phyloP scores from a whole-genome alignment of 64 coral and sea anemone genomes.

The Actinia equina region DNA sequence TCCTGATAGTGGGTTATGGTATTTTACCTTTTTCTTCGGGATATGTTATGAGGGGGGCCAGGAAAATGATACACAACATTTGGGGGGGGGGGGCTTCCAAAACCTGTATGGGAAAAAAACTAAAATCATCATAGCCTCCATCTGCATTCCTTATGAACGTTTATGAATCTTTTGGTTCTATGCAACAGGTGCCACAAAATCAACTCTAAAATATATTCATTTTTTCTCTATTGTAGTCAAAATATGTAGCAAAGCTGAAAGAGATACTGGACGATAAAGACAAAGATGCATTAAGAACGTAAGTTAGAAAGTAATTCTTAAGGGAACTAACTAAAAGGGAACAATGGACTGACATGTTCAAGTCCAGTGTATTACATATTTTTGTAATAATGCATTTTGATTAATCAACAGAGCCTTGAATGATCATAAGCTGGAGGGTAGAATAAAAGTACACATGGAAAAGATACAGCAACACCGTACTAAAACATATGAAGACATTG shows the following conservation, averaged over 20 bases:
- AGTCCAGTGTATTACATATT: no score
- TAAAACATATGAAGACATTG: conserved; percentile 59
- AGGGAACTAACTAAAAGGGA: background rate
- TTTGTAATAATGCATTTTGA: no score
- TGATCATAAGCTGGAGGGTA: conserved; percentile 73
- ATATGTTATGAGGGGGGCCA: no score
- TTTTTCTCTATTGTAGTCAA: background rate
- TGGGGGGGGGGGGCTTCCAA: no score
- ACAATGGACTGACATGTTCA: no score
- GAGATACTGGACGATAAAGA: conserved; percentile 51
- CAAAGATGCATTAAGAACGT: conserved; percentile 48
- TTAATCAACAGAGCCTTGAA: conserved; percentile 41
- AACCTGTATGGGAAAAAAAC: no score
- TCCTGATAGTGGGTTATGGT: no score
- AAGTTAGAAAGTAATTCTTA: background rate
- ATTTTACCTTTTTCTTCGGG: no score
- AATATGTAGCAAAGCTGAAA: conserved; percentile 31
- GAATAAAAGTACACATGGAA: conserved; percentile 84
- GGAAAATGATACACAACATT: no score
- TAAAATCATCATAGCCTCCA: no score
- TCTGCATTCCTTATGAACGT: no score
- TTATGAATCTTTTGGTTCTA: no score
- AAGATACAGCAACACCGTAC: conserved; percentile 79
- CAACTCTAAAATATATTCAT: background rate
- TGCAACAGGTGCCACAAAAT: background rate